phyloP scores from a whole-genome alignment of 2,888 invertebrate genomes.

The Craniophora ligustri region DNA sequence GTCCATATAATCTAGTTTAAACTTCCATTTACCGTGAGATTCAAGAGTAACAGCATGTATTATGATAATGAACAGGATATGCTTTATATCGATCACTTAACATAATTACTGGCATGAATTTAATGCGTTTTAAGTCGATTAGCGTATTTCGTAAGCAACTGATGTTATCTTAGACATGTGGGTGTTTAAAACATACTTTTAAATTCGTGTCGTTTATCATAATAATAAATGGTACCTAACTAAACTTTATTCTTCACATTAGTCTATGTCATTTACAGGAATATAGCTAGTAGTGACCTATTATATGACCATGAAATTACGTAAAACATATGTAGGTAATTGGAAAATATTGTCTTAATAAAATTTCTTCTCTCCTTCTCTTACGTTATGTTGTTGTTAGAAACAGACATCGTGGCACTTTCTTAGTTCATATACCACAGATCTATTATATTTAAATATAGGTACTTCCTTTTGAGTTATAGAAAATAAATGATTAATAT shows the following conservation, averaged over 20 bases:
- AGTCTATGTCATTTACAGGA: too few species aligned
- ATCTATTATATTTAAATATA: too few species aligned
- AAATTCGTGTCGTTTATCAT: background rate
- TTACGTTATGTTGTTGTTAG: too few species aligned
- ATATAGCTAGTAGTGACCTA: too few species aligned
- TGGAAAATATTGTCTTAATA: too few species aligned
- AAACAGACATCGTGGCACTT: too few species aligned
- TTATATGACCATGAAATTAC: too few species aligned
- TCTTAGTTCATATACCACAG: too few species aligned
- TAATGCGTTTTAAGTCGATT: background rate
- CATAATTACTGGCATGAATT: background rate
- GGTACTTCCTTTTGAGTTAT: conserved; percentile 29
- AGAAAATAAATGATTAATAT: conserved; percentile 53
- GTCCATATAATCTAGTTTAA: conserved; percentile 26
- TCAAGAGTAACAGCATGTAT: conserved; percentile 21
- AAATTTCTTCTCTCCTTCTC: too few species aligned
- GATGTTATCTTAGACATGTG: too few species aligned
- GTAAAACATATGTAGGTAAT: too few species aligned
- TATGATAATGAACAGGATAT: conserved; percentile 39
- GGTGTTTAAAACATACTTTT: background rate
- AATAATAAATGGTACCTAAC: background rate
- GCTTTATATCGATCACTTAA: conserved; percentile 11
- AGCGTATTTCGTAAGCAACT: background rate
- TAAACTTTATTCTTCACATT: background rate
- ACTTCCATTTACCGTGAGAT: background rate